Conservation (phyloP, 1,140 invertebrate genomes). For the Amphibalanus amphitrite region DNA sequence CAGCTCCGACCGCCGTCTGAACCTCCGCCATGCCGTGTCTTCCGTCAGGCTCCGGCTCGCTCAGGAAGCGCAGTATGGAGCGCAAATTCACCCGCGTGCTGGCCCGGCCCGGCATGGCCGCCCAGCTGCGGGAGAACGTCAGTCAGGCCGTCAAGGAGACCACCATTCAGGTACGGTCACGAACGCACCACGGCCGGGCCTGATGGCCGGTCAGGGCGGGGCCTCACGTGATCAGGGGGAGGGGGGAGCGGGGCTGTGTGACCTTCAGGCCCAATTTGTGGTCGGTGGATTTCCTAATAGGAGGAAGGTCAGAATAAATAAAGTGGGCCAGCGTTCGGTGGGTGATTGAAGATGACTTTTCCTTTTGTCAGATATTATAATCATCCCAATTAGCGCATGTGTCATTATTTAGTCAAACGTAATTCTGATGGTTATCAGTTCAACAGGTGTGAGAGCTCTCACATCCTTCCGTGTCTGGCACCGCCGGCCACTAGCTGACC, state of each 20-base stretch:
- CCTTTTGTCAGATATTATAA: neutral
- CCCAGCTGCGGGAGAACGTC: conserved; percentile 55
- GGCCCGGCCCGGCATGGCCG: conserved; percentile 56
- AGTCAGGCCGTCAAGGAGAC: conserved; percentile 60
- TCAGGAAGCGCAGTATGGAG: conserved; percentile 30
- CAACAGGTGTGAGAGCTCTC: neutral
- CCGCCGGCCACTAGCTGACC: neutral
- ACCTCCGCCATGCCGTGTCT: too few relatives aligned
- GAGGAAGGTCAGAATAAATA: too few relatives aligned
- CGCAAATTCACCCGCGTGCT: conserved; percentile 48
- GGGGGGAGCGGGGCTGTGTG: too few relatives aligned
- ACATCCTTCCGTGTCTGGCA: neutral
- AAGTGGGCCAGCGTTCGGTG: too few relatives aligned
- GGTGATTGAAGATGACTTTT: neutral
- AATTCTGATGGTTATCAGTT: neutral
- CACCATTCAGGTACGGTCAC: conserved; percentile 45
- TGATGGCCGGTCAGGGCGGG: too few relatives aligned
- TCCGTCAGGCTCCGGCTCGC: too few relatives aligned
- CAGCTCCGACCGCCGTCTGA: too few relatives aligned
- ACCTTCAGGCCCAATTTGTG: too few relatives aligned
- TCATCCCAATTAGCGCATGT: neutral
- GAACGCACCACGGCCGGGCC: too few relatives aligned
- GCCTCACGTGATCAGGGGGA: too few relatives aligned
- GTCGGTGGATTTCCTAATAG: too few relatives aligned
- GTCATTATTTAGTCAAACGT: neutral